A percentile compares a stretch with the other conserved stretches of the same genome.
Evolutionary conservation across 2,113 vertebrate genomes (phyloP).

Genomic region (Ceuthmochares aereus): DNA sequence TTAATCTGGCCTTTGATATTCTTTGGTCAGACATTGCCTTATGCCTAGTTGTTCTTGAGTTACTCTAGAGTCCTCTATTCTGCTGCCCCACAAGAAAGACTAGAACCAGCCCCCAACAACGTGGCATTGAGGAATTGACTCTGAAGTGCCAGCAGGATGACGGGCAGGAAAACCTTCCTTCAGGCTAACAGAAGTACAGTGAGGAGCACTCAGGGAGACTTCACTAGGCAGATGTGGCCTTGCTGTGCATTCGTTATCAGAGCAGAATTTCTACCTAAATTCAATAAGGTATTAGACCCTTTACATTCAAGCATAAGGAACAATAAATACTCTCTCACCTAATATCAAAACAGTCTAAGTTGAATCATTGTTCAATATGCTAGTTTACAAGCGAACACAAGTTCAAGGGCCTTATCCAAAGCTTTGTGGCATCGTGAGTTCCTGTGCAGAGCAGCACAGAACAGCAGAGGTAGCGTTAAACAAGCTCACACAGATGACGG

Average conservation of each 20-base stretch:
- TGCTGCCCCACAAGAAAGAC: not conserved
- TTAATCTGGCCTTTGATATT: not conserved
- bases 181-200: not conserved
- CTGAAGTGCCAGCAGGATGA: not conserved
- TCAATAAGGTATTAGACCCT: not conserved
- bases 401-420: not conserved
- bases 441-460: not conserved
- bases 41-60: not conserved
- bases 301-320: not conserved
- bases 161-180: not conserved
- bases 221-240: not conserved
- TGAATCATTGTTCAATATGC: not conserved
- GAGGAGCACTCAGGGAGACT: not conserved
- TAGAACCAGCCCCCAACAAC: fast-evolving
- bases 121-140: fast-evolving
- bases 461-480: not conserved
- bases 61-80: not conserved
- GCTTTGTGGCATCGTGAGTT: not conserved
- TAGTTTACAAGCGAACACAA: not conserved
- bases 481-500: fast-evolving
- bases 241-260: not conserved
- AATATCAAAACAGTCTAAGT: not conserved
- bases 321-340: not conserved
- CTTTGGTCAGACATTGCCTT: not conserved
- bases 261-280: not conserved